These are phyloP conservation scores for Aphelocoma coerulescens DNA, from an alignment of 2,113 vertebrate species.

Conservation along the genomic window DNA sequence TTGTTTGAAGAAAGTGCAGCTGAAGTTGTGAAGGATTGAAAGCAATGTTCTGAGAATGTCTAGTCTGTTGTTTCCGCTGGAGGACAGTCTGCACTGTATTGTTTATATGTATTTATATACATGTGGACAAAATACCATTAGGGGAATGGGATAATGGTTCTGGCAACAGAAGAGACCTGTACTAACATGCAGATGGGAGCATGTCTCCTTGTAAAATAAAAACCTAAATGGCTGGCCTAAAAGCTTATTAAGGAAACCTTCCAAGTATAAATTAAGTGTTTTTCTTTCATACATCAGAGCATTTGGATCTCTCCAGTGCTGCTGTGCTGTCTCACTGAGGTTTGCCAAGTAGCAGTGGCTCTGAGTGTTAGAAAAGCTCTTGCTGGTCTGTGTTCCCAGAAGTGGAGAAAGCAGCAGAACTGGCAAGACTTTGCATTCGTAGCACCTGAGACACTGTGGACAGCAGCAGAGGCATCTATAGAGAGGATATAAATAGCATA, in stretches of 20 bases:
- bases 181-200: neutral
- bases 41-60: neutral
- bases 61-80: neutral
- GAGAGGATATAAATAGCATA: neutral
- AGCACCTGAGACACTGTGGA: neutral
- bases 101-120: neutral
- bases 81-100: neutral
- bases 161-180: neutral
- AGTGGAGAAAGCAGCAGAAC: neutral
- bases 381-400: neutral
- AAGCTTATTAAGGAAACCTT: neutral
- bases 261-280: neutral
- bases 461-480: neutral
- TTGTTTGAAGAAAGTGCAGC: neutral
- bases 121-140: neutral
- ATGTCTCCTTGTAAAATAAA: neutral
- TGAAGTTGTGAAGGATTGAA: neutral
- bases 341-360: neutral
- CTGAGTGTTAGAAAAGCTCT: neutral
- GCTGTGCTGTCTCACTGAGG: neutral
- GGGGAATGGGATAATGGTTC: neutral
- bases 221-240: neutral
- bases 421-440: neutral
- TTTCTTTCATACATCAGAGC: neutral
- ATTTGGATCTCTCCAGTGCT: neutral